Base-by-base conservation (phyloP, 2,797 vertebrate genomes). In the Paramormyrops hopkinsi region DNA sequence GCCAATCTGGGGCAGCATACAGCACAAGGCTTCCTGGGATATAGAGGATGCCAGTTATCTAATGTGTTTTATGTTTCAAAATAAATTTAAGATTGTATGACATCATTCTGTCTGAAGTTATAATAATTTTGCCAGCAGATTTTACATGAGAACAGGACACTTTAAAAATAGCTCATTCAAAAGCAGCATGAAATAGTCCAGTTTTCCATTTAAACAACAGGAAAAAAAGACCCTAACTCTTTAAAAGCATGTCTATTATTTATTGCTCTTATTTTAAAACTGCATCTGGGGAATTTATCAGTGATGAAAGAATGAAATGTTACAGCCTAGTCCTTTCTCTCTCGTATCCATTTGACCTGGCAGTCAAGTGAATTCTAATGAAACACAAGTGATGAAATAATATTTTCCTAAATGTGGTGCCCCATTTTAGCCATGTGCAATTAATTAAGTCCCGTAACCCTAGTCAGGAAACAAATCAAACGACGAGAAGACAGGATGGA, bases 311-410 rank as follows among this genome's bases (percentile, higher is more conserved):
- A 87, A 87, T 96, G 95, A 96, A 97, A 96, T 96, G 96, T 96
- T 96, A 96, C 95, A 96, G 96, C 96, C 1, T 33, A 33, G 33
- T 33, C 33, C 96, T 95, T 96, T 95, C 17, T 95, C 95, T 94
- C 95, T 96, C 95, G 96, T 96, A 96, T 97, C 96, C 96, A 96
- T 96, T 96, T 96, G 96, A 96, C 94, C 94, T 96, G 95, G 95
- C 95, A 96, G 96, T 95, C 96, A 96, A 96, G 96, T 96, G 96
- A 97, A 97, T 97, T 97, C 96, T 96, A 97, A 97, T 96, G 96
- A 96, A 96, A 96, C 95, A 96, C 93, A 92, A 96, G 93, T 95
- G 95, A 96, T 96, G 96, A 96, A 96, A 97, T 96, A 96, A 96
- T 96, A 96, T 96, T 97, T 96, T 96, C 94, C 94, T 94, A 96